Percentiles rank a stretch among this genome's conserved stretches.
Evolutionary conservation across 2,888 invertebrate genomes (phyloP).

Genomic region (Leptopilina myrica): DNA sequence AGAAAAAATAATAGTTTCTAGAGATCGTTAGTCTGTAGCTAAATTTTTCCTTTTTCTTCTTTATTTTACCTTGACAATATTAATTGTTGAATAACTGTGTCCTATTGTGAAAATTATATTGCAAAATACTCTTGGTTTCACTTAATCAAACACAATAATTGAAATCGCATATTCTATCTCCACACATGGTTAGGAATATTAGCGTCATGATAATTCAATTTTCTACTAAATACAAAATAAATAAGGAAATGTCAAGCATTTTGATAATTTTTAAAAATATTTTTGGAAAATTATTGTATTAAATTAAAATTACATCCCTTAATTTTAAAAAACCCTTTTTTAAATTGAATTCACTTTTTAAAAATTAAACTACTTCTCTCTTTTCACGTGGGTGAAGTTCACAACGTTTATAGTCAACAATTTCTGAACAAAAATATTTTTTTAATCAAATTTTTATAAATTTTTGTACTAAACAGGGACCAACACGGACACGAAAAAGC

Average conservation of each 20-base stretch:
- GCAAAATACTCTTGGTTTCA: constrained; percentile 2
- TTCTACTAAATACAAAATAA: not conserved
- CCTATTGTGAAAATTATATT: constrained; percentile 5
- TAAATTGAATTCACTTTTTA: too few relatives aligned
- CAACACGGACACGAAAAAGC: too few relatives aligned
- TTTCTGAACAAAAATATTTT: too few relatives aligned
- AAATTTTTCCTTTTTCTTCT: not conserved
- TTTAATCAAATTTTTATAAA: too few relatives aligned
- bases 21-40: not conserved
- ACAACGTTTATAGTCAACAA: too few relatives aligned
- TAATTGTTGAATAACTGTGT: constrained; percentile 4
- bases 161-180: constrained; percentile 5
- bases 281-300: too few relatives aligned
- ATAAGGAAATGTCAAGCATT: not conserved
- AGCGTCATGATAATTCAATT: not conserved
- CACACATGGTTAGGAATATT: not conserved
- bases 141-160: constrained; percentile 9
- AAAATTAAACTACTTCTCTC: too few relatives aligned
- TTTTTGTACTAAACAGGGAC: too few relatives aligned
- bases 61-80: constrained; percentile 17
- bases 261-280: too few relatives aligned
- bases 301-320: too few relatives aligned
- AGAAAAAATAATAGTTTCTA: not conserved
- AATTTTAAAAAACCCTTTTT: too few relatives aligned
- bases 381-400: too few relatives aligned